Base-by-base conservation (phyloP, 2,888 invertebrate species). In the Dichetophora obliterata region DNA sequence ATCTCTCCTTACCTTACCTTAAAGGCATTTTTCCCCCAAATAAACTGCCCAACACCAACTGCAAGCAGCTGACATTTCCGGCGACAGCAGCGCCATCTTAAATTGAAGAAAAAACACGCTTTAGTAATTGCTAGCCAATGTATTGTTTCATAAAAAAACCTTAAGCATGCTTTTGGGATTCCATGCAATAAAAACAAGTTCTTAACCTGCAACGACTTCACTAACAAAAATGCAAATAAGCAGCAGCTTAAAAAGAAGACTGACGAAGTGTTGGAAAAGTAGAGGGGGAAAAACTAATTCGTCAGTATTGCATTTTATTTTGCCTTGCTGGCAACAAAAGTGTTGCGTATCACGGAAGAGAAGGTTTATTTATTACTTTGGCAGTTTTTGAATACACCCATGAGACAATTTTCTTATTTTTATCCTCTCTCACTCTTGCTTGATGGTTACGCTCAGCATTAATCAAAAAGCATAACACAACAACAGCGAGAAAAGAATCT, bases 311-410 rank as follows among this genome's bases (percentile, higher is more conserved):
- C 57, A 37, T 31, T 31, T 68, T 63, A 34, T 43, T 66, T 70
- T 31, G 19, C 31, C 52, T 11, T 31, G 1, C 14, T 24, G 43
- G 61, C 48, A 43, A 27, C 72, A 61, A 59, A 61, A 54, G 24
- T 6, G 48, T 31, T 19, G 43, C 22, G 3, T 22, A 34, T 43
- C 24, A 22, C 43, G 11, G 6, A 59, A n/a, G 61, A 27, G 81
- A 84, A 81, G 82, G 83, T 82, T 84, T 83, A 85, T 85, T 85
- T 85, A 85, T 85, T 83, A 85, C 82, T 83, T 79, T 83, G 81
- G 83, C 83, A 83, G 83, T 82, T n/a, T 48, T 22, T 24, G 52
- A 85, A 84, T 85, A 83, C 85, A 83, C 85, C 84, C 84, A 82
- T 79, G 85, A 84, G 85, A 86, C 83, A 82, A 82, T 82, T 84